Evolutionary conservation across 2,113 vertebrate genomes (phyloP).

Genomic region (Panthera tigris): DNA sequence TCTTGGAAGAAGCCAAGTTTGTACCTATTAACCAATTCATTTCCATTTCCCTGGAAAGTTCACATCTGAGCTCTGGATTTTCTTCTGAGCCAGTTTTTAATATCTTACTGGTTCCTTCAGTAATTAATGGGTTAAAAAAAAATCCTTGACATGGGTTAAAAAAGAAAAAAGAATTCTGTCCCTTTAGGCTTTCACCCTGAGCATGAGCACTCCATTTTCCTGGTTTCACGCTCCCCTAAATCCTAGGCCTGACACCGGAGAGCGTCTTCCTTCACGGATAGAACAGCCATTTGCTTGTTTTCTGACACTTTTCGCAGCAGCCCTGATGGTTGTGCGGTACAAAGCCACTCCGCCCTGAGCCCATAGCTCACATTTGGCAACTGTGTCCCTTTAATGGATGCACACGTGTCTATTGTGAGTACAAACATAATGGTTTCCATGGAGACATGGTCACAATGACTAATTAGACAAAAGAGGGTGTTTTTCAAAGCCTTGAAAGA

Average conservation of each 20-base stretch:
- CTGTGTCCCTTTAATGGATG: slow-evolving; percentile 68
- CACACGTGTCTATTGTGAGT: slow-evolving; percentile 65
- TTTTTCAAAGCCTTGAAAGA: slow-evolving; percentile 65
- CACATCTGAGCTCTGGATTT: neutral
- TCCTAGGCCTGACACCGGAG: neutral
- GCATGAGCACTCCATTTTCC: neutral
- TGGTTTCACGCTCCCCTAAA: neutral
- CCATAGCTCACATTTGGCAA: neutral
- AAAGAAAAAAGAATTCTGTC: neutral
- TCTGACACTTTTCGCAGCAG: neutral
- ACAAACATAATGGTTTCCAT: slow-evolving; percentile 74
- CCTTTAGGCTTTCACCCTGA: neutral
- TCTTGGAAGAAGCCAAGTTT: neutral
- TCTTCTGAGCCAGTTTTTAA: neutral
- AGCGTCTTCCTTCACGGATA: rapidly evolving
- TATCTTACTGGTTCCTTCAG: neutral
- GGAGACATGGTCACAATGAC: slow-evolving; percentile 70
- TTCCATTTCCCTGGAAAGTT: neutral
- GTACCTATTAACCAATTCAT: neutral
- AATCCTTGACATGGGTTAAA: neutral
- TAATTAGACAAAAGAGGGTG: slow-evolving; percentile 74
- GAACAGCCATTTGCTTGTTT: neutral
- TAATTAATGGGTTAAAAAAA: neutral
- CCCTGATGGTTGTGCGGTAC: neutral
- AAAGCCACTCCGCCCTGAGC: slow-evolving; percentile 44